These are phyloP conservation scores for Xiphorhynchus elegans DNA, from an alignment of 2,113 vertebrate genomes.

Conservation along the genomic window DNA sequence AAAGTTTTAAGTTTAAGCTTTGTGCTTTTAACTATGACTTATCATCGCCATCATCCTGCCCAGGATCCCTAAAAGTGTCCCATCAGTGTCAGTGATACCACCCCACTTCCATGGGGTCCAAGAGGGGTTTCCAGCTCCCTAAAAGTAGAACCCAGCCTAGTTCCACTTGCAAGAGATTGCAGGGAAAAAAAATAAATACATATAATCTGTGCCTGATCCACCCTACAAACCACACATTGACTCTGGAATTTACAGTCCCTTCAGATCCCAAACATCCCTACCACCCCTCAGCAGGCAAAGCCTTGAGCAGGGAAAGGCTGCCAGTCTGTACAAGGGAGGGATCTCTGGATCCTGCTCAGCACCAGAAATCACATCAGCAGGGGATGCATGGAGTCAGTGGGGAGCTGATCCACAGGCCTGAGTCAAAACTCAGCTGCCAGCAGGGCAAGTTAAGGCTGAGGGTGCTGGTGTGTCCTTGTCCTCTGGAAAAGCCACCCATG, in stretches of 20 bases:
- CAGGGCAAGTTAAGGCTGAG: neutral
- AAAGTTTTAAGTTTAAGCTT: neutral
- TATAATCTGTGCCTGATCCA: neutral
- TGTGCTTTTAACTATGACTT: neutral
- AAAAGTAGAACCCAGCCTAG: neutral
- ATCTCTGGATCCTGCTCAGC: neutral
- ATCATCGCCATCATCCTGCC: neutral
- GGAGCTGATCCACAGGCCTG: conserved; percentile 23
- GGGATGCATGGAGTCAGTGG: neutral
- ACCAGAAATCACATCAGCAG: conserved; percentile 24
- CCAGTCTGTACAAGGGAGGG: neutral
- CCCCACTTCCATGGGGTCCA: neutral
- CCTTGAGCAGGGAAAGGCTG: conserved; percentile 12
- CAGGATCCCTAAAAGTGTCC: neutral
- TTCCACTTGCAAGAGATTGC: neutral
- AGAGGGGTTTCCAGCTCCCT: neutral
- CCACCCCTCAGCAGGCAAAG: conserved; percentile 18
- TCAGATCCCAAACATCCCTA: neutral
- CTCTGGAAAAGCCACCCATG: neutral
- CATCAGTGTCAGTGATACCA: neutral
- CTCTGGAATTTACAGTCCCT: conserved; percentile 6
- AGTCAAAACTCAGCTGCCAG: conserved; percentile 12
- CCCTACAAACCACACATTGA: neutral
- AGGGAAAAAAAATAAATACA: neutral
- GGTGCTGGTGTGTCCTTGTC: neutral